Evolutionary conservation across 2,113 vertebrate genomes (phyloP).

Genomic region (Ceuthmochares aereus): DNA sequence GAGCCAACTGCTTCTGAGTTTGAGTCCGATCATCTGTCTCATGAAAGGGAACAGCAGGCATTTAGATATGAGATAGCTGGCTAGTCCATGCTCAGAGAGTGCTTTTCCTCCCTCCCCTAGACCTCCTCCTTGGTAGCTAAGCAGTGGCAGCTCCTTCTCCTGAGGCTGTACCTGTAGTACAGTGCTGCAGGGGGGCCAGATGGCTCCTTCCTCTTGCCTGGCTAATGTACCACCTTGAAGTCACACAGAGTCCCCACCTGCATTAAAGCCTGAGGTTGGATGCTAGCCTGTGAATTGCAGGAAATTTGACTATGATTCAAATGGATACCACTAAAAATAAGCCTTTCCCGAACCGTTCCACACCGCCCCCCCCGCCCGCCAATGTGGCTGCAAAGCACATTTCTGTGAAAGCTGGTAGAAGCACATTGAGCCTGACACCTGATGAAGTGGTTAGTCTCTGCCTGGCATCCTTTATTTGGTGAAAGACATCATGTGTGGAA

Average conservation of each 20-base stretch:
- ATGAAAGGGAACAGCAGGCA: background rate
- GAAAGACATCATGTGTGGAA: background rate
- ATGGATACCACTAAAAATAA: background rate
- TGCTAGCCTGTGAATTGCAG: background rate
- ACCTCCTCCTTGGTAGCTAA: background rate
- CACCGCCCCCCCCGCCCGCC: too few species aligned
- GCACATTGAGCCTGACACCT: background rate
- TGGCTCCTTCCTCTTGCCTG: background rate
- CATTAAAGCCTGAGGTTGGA: background rate
- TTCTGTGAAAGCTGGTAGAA: background rate
- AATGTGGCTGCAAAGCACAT: background rate
- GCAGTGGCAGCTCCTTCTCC: background rate
- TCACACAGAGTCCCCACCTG: background rate
- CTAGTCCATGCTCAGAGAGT: background rate
- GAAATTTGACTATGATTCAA: background rate
- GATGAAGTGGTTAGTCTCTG: background rate
- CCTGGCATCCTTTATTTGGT: background rate
- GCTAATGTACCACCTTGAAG: background rate
- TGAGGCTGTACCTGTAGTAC: background rate
- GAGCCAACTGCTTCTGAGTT: background rate
- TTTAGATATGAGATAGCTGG: background rate
- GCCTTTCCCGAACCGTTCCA: too few species aligned
- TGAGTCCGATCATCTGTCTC: background rate
- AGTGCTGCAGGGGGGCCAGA: background rate
- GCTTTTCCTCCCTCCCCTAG: background rate